Conservation (phyloP, 2,797 vertebrate species). For the Sylvilagus floridanus region DNA sequence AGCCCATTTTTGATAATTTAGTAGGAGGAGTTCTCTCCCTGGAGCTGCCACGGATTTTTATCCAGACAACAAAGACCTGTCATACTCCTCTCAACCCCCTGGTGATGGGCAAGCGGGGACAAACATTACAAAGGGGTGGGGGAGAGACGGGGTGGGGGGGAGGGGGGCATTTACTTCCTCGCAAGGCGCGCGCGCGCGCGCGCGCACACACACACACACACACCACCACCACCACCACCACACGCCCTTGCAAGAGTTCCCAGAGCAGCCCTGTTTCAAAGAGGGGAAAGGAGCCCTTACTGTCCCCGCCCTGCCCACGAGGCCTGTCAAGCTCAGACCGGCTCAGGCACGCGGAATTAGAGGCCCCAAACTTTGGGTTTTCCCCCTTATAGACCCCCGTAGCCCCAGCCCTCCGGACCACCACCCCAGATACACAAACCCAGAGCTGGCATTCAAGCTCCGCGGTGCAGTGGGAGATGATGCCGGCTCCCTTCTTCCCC, state of each 20-base stretch:
- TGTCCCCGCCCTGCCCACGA: background rate
- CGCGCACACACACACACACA: background rate
- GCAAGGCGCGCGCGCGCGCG: background rate
- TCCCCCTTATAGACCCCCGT: background rate
- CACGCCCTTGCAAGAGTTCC: conserved; percentile 64
- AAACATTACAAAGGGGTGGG: conserved; percentile 86
- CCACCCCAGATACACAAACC: background rate
- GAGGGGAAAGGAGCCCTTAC: background rate
- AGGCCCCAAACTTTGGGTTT: conserved; percentile 2
- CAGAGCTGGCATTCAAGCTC: background rate
- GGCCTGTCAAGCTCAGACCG: background rate
- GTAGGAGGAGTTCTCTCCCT: conserved; percentile 96
- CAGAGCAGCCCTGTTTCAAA: conserved; percentile 52
- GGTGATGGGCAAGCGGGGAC: conserved; percentile 91
- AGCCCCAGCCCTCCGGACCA: background rate
- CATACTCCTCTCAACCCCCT: conserved; percentile 93
- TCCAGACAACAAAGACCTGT: conserved; percentile 99
- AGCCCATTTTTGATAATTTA: conserved; percentile 98
- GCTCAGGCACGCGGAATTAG: background rate
- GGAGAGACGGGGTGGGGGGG: conserved; percentile 59
- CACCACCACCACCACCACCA: conserved; percentile 6
- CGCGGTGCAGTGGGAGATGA: background rate
- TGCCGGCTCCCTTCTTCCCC: rapidly evolving
- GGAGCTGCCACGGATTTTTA: conserved; percentile 93
- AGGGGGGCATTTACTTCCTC: conserved; percentile 50